A percentile compares a stretch with the other conserved stretches of the same genome.
Evolutionary conservation across 2,888 invertebrate species (phyloP).

Genomic region (Amblyteles armatorius): DNA sequence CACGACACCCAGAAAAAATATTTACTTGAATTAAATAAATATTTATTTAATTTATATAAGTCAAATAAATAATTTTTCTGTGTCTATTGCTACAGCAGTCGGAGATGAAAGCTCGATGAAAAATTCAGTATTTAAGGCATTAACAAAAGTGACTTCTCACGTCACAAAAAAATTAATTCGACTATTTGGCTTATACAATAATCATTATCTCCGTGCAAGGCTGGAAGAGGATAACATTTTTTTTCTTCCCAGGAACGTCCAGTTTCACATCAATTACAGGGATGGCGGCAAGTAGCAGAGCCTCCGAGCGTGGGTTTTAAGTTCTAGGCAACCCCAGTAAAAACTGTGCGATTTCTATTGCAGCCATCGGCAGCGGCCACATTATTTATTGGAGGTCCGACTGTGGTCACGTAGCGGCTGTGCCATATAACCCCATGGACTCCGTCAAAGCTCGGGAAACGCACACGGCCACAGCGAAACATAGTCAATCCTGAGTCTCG

Average conservation of each 20-base stretch:
- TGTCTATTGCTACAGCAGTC: too few species aligned
- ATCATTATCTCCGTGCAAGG: not conserved
- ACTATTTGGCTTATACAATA: not conserved
- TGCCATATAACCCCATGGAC: slow-evolving; percentile 67
- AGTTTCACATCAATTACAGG: slow-evolving; percentile 31
- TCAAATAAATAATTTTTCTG: too few species aligned
- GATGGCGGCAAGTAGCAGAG: slow-evolving; percentile 13
- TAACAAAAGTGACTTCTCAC: too few species aligned
- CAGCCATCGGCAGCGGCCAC: slow-evolving; percentile 66
- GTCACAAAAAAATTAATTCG: too few species aligned
- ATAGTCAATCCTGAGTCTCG: not conserved
- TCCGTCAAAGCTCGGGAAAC: slow-evolving; percentile 38
- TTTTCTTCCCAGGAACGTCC: not conserved
- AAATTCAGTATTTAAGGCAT: too few species aligned
- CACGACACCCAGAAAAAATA: too few species aligned
- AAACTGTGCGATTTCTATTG: slow-evolving; percentile 69
- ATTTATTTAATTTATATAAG: too few species aligned
- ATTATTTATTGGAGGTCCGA: slow-evolving; percentile 70
- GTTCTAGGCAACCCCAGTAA: slow-evolving; percentile 72
- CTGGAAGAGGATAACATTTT: not conserved
- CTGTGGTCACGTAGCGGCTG: slow-evolving; percentile 62
- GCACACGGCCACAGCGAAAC: not conserved
- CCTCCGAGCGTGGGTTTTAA: not conserved
- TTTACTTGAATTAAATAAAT: too few species aligned
- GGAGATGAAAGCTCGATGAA: too few species aligned